A percentile compares a stretch with the other conserved stretches of the same genome.
Conservation (phyloP, 2,888 invertebrate species). For the Carcina quercana region DNA sequence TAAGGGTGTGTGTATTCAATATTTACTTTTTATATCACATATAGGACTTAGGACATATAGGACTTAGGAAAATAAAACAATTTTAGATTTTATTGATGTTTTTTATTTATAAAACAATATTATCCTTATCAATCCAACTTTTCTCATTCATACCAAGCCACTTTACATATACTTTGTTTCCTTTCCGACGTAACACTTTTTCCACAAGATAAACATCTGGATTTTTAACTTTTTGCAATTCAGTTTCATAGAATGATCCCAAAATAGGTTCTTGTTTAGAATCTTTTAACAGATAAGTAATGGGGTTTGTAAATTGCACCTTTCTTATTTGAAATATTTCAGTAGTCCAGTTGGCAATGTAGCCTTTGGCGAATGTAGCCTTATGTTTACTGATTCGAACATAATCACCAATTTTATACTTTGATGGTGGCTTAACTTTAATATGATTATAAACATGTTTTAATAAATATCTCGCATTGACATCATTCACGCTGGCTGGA, state of each 20-base stretch:
- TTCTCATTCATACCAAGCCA: constrained; percentile 26
- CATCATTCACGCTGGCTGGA: background rate
- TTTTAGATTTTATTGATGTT: no score
- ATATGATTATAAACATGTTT: background rate
- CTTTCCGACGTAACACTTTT: constrained; percentile 23
- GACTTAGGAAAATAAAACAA: no score
- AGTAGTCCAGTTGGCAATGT: constrained; percentile 26
- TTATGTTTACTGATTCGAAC: constrained; percentile 23
- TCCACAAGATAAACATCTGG: constrained; percentile 11
- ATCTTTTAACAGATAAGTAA: constrained; percentile 2
- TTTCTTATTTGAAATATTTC: constrained; percentile 23
- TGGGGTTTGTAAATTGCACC: background rate
- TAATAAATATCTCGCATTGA: background rate
- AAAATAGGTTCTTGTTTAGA: background rate
- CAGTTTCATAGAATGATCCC: constrained; percentile 19
- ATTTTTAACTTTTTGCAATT: constrained; percentile 15
- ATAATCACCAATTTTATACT: constrained; percentile 13
- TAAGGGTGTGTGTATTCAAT: no score
- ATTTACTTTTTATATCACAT: no score
- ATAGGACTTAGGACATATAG: no score
- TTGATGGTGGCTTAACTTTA: background rate
- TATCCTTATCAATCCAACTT: constrained; percentile 20
- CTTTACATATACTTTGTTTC: constrained; percentile 22
- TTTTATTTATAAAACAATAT: no score
- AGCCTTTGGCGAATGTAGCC: constrained; percentile 20